These are phyloP conservation scores for Heterodera filipjevi DNA, from an alignment of 2,888 invertebrate genomes.

Conservation along the genomic window DNA sequence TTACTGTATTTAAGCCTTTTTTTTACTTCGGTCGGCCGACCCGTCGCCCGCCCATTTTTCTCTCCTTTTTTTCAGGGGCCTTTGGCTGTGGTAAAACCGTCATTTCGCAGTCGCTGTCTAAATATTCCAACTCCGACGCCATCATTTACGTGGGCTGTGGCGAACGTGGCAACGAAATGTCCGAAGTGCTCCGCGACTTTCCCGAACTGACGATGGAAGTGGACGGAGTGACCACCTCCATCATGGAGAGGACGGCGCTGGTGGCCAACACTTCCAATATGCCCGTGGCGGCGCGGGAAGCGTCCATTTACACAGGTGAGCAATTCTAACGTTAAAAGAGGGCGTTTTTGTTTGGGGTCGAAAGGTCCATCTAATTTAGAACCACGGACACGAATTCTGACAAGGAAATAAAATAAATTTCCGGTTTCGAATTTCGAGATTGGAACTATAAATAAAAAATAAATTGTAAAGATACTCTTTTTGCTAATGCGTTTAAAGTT, in stretches of 20 bases:
- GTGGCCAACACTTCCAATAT: slow-evolving; percentile 99
- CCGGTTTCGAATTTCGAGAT: too few species aligned
- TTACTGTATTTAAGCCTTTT: too few species aligned
- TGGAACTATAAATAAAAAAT: too few species aligned
- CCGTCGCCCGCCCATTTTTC: too few species aligned
- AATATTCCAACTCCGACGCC: slow-evolving; percentile 99
- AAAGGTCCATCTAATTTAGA: too few species aligned
- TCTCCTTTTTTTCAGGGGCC: slow-evolving; percentile 92
- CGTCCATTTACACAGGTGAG: slow-evolving; percentile 91
- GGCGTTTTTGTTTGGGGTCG: too few species aligned
- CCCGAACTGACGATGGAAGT: slow-evolving; percentile 96
- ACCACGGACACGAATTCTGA: too few species aligned
- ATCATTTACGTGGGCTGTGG: slow-evolving; percentile 99
- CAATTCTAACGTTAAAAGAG: neutral
- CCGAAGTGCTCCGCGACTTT: slow-evolving; percentile 94
- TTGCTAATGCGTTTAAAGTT: too few species aligned
- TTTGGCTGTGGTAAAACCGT: slow-evolving; percentile 99
- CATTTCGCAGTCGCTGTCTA: slow-evolving; percentile 97
- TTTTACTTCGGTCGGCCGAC: too few species aligned
- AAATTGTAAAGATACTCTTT: too few species aligned
- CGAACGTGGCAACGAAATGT: slow-evolving; percentile 99
- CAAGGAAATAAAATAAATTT: too few species aligned
- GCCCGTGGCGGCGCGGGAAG: slow-evolving; percentile 99
- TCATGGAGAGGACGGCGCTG: slow-evolving; percentile 98
- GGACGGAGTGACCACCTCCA: slow-evolving; percentile 88